Evolutionary conservation across 1,140 invertebrate genomes (phyloP), one percentile per base, ranked within the genome.

Genomic region (Magallana ariakensis): DNA sequence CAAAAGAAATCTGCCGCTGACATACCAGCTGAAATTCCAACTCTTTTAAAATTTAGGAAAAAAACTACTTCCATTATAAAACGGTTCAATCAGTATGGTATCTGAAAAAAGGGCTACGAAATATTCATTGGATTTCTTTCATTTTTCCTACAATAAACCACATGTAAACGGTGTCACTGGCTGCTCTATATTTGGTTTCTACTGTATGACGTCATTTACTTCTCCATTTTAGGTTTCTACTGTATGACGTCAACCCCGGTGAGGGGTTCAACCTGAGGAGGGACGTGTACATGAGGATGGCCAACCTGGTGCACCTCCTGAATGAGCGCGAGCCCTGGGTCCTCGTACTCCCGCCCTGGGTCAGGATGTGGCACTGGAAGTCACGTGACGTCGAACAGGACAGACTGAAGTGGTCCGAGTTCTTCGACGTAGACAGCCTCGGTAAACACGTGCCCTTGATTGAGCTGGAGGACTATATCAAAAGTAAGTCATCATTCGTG

Each of bases 261-360:
- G 98, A 99, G 96, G 99, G 99, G 0, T 99, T 99, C 93, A 99
- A 99, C 95, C 95, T 99, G 87, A 95, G 98, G 83, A 95, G 98
- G 89, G 99, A 99, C 96, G 98, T 99, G 13, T 99, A 98, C 91
- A 96, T 99, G 95, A 95, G 99, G 92, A 95, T 99, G 91, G 98
- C 98, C 15, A 96, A 97, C 84, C 96, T 99, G 91, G 95, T 97
- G 0, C 95, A 96, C 92, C 95, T 96, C 88, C 95, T 97, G 8
- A 93, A 95, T 93, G 95, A 95, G 15, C 87, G 94, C 60, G 90
- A 92, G 33, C 91, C 94, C 33, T 96, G 96, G 95, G 94, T 95
- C 75, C 91, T 96, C 84, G 96, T 96, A 85, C 85, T 99, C 88
- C 98, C 98, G 53, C 98, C 98, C 3, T 99, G 98, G 97, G 96